Evolutionary conservation across 2,888 invertebrate genomes (phyloP), one percentile per base, ranked within the genome.

Genomic region (Metopia argyrocephala): DNA sequence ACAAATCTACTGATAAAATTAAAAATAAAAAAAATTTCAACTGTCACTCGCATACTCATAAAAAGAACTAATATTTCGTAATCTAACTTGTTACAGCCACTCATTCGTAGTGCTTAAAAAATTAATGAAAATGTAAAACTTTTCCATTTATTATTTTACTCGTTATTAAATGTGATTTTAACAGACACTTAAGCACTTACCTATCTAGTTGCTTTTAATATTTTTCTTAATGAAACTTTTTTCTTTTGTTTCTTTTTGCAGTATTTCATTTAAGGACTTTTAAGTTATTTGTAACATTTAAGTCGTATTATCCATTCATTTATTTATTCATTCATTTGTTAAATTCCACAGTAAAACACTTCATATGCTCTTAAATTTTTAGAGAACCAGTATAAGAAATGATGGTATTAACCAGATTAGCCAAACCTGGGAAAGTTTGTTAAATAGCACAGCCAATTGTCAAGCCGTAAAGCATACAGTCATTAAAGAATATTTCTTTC

Each of bases 211-310:
- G n/a, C n/a, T n/a, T n/a, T n/a, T n/a, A n/a, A n/a, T n/a, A n/a
- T n/a, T n/a, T n/a, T n/a, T n/a, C n/a, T n/a, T n/a, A n/a, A n/a
- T n/a, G 75, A 66, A 46, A 27, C 27, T 25, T 15, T 70, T 65
- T 66, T 61, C 2, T n/a, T 27, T 12, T 57, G 61, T 52, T 1
- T 52, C 20, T 45, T 23, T 45, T 18, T 21, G 52, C n/a, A 57
- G 64, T 57, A 31, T 65, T 71, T 71, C 68, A 57, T 25, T 71
- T 57, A 28, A 73, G 71, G 57, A 50, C 68, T 48, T 52, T 68
- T 73, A 69, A 73, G 69, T 73, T 46, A 76, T 76, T 80, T 68
- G 65, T 73, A 59, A 38, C 73, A 76, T 65, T 76, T 76, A 65
- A 80, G 68, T 68, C 68, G 56, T 68, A 46, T 76, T 45, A 38